Evolutionary conservation across 2,113 vertebrate species (phyloP).

Genomic region (Apistogramma diplotaenia): DNA sequence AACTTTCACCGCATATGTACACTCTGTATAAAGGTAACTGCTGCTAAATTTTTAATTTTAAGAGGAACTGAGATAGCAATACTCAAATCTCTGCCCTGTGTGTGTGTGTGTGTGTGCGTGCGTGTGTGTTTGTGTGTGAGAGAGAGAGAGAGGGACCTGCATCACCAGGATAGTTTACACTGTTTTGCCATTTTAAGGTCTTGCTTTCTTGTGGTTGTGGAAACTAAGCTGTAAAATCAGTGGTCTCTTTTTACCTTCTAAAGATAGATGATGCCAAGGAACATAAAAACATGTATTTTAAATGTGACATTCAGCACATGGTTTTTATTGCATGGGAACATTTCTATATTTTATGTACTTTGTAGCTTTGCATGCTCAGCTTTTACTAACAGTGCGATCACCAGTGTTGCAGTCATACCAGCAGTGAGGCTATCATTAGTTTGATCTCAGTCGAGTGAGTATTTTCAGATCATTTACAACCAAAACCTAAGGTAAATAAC

Average conservation of each 20-base stretch:
- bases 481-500: constrained; percentile 2
- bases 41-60: constrained; percentile 36
- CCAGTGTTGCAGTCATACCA: not conserved
- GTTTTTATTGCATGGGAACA: not conserved
- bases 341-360: constrained; percentile 11
- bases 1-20: constrained; percentile 4
- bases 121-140: too few relatives aligned
- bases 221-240: not conserved
- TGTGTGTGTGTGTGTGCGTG: not conserved
- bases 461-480: not conserved
- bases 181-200: constrained; percentile 2
- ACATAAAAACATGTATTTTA: not conserved
- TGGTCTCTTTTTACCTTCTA: not conserved
- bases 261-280: constrained; percentile 32
- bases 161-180: constrained; percentile 9
- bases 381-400: not conserved
- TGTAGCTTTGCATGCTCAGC: constrained; percentile 6
- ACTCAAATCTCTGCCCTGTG: not conserved
- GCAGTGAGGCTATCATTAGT: not conserved
- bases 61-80: constrained; percentile 30
- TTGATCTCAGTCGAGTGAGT: not conserved
- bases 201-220: constrained; percentile 17
- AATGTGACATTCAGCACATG: not conserved
- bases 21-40: constrained; percentile 38
- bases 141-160: not conserved